Conservation (phyloP, 2,888 invertebrate species). For the Helicoverpa assulta region DNA sequence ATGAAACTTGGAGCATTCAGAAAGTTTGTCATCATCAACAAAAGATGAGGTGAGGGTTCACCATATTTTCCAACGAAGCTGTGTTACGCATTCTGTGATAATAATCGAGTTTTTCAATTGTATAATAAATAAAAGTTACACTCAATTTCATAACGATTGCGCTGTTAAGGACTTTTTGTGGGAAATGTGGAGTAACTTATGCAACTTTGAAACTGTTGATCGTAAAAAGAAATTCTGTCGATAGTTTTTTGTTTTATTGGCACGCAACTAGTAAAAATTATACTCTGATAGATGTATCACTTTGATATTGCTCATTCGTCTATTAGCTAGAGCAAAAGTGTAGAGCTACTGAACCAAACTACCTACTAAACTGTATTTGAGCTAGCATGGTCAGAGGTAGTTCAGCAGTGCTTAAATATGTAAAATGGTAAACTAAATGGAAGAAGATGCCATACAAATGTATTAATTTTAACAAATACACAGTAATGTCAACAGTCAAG, state of each 20-base stretch:
- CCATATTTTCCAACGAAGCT: slow-evolving; percentile 26
- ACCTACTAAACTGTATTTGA: no score
- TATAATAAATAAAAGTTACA: slow-evolving; percentile 44
- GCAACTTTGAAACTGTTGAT: slow-evolving; percentile 34
- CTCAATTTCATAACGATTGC: slow-evolving; percentile 48
- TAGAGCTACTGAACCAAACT: no score
- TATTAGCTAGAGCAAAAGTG: no score
- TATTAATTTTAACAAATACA: no score
- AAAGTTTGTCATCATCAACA: slow-evolving; percentile 31
- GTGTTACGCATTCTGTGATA: slow-evolving; percentile 42
- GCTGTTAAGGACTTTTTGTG: slow-evolving; percentile 18
- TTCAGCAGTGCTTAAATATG: no score
- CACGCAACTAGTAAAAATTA: neutral
- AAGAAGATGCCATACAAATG: no score
- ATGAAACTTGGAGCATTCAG: slow-evolving; percentile 28
- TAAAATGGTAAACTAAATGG: no score
- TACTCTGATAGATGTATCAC: neutral
- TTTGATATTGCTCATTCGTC: no score
- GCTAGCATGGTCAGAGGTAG: no score
- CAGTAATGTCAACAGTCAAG: neutral
- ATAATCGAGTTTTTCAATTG: slow-evolving; percentile 45
- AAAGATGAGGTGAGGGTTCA: slow-evolving; percentile 23
- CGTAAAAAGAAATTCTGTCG: slow-evolving; percentile 33
- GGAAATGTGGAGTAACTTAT: slow-evolving; percentile 32
- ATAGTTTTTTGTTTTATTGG: slow-evolving; percentile 7